Conservation (phyloP, 2,797 vertebrate species). For the Thalassophryne amazonica region DNA sequence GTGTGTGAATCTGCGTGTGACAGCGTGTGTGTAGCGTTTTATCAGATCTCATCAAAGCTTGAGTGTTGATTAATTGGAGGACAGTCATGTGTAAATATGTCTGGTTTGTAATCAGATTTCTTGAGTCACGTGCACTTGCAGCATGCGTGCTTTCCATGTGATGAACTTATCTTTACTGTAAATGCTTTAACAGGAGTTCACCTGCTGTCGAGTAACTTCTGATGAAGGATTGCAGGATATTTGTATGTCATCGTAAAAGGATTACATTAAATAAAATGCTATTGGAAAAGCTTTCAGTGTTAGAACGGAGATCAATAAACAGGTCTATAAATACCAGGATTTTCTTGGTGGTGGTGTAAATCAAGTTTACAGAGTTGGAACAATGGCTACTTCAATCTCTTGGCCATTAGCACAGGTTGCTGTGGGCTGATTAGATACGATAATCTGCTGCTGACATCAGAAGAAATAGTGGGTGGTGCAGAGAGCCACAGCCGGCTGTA, state of each 20-base stretch:
- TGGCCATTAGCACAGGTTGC: slow-evolving; percentile 63
- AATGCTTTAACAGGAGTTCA: slow-evolving; percentile 55
- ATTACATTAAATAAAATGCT: slow-evolving; percentile 81
- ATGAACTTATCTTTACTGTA: slow-evolving; percentile 59
- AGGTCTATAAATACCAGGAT: slow-evolving; percentile 59
- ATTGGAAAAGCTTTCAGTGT: slow-evolving; percentile 67
- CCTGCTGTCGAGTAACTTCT: slow-evolving; percentile 56
- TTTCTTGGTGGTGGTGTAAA: slow-evolving; percentile 55
- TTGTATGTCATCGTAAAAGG: slow-evolving; percentile 74
- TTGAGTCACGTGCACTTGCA: slow-evolving; percentile 58
- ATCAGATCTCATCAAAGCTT: slow-evolving; percentile 14
- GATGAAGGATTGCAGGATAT: slow-evolving; percentile 59
- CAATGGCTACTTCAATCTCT: slow-evolving; percentile 42
- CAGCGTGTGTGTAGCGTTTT: background rate
- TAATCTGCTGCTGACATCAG: slow-evolving; percentile 70
- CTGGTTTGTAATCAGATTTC: slow-evolving; percentile 34
- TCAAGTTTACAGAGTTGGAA: slow-evolving; percentile 63
- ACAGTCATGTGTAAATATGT: slow-evolving; percentile 48
- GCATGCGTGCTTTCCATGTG: slow-evolving; percentile 55
- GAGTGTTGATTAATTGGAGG: slow-evolving; percentile 19
- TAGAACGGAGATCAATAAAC: slow-evolving; percentile 67
- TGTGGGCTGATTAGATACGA: slow-evolving; percentile 77
- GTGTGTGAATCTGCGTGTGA: background rate
- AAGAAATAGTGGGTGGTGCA: slow-evolving; percentile 26
- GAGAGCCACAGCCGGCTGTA: slow-evolving; percentile 50